These are phyloP conservation scores for Scaptomyza tumidula DNA, from an alignment of 2,888 invertebrate genomes.

Conservation along the genomic window DNA sequence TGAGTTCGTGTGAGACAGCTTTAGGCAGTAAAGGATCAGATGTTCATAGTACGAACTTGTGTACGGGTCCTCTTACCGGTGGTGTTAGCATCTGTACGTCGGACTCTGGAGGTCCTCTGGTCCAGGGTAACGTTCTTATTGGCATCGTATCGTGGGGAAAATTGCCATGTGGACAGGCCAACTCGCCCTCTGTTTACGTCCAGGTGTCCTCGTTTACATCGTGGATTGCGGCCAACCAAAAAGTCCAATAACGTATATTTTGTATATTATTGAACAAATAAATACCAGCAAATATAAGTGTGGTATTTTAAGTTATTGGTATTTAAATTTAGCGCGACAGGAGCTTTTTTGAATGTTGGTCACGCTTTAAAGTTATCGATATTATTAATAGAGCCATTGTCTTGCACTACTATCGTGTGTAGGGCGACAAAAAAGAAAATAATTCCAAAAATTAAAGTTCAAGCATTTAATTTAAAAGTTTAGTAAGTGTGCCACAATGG, in stretches of 20 bases:
- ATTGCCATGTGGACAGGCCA: constrained; percentile 83
- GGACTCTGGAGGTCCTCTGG: constrained; percentile 83
- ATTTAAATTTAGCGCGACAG: constrained; percentile 4
- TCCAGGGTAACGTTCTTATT: constrained; percentile 76
- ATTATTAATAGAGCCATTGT: constrained; percentile 35
- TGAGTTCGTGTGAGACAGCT: constrained; percentile 68
- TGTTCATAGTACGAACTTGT: constrained; percentile 78
- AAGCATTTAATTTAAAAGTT: constrained; percentile 20
- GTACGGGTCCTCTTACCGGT: constrained; percentile 81
- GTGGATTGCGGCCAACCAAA: constrained; percentile 81
- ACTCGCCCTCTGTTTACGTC: constrained; percentile 85
- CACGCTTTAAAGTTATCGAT: constrained; percentile 48
- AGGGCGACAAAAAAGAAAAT: constrained; percentile 49
- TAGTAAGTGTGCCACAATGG: constrained; percentile 65
- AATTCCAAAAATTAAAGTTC: constrained; percentile 45
- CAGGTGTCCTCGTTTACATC: constrained; percentile 84
- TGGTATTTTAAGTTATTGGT: constrained; percentile 35
- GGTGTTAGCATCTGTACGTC: constrained; percentile 80
- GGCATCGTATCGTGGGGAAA: constrained; percentile 86
- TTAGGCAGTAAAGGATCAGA: constrained; percentile 67
- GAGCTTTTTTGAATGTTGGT: constrained; percentile 31
- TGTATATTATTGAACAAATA: constrained; percentile 26
- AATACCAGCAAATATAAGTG: constrained; percentile 32
- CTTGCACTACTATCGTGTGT: constrained; percentile 46
- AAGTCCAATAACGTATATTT: constrained; percentile 10